Percentiles rank a stretch among this genome's conserved stretches.
Evolutionary conservation across 2,113 vertebrate genomes (phyloP).

Genomic region (Dromaius novaehollandiae): DNA sequence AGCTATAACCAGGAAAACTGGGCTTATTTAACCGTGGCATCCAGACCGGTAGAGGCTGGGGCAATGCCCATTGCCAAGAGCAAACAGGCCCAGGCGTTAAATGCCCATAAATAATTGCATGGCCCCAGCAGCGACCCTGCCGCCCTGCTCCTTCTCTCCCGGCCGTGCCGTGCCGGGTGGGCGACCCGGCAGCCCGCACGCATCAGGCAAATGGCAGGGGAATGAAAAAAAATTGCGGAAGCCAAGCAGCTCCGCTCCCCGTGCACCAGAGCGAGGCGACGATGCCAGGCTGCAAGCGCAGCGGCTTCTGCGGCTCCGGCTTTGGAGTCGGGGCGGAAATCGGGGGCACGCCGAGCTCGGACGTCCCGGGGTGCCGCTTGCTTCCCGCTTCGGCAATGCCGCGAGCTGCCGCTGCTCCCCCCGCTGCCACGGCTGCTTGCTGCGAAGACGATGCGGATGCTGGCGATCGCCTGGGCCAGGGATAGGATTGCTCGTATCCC

Average conservation of each 20-base stretch:
- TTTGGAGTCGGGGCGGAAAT: not conserved
- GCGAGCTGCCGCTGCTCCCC: not conserved
- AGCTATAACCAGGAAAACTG: rapidly evolving
- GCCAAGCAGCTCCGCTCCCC: not conserved
- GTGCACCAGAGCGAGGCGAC: no score
- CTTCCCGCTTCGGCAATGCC: not conserved
- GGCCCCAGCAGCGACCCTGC: rapidly evolving
- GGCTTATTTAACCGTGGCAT: rapidly evolving
- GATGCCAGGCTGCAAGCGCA: rapidly evolving
- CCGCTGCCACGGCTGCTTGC: constrained; percentile 15
- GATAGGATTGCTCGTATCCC: not conserved
- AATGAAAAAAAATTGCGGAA: rapidly evolving
- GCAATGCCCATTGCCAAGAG: not conserved
- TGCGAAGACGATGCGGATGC: not conserved
- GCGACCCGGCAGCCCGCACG: rapidly evolving
- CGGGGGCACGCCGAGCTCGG: not conserved
- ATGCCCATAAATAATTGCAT: rapidly evolving
- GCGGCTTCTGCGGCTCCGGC: not conserved
- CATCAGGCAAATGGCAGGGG: not conserved
- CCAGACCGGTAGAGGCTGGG: rapidly evolving
- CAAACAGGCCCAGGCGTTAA: no score
- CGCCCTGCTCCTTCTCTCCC: no score
- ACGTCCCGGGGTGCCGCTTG: not conserved
- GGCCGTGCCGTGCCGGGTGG: no score
- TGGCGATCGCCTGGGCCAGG: not conserved